Percentiles rank a stretch among this genome's conserved stretches.
Evolutionary conservation across 2,888 invertebrate species (phyloP).

Genomic region (Chymomyza amoena): DNA sequence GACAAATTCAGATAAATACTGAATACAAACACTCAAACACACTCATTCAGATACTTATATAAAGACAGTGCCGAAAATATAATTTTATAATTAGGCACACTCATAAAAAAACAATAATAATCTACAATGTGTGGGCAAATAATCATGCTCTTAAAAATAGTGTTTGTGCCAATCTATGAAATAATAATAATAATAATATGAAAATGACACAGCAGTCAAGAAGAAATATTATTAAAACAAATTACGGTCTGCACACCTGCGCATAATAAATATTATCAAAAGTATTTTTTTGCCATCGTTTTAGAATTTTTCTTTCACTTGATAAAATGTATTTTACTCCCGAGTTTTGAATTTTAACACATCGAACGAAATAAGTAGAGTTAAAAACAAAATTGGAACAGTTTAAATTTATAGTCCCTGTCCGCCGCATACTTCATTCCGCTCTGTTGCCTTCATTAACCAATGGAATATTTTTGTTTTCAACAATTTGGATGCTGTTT

Average conservation of each 20-base stretch:
- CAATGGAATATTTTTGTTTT: slow-evolving; percentile 24
- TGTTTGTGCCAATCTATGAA: neutral
- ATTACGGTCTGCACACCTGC: too few species aligned
- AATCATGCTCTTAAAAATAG: neutral
- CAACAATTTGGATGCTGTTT: slow-evolving; percentile 39
- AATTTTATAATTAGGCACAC: neutral
- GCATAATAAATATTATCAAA: too few species aligned
- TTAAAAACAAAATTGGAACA: neutral
- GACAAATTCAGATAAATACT: slow-evolving; percentile 27
- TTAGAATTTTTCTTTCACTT: neutral
- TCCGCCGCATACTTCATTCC: too few species aligned
- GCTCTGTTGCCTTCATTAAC: too few species aligned
- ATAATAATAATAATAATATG: too few species aligned
- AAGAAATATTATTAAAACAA: too few species aligned
- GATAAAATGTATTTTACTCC: neutral
- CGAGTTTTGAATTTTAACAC: neutral
- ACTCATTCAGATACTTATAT: neutral
- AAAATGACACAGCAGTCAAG: too few species aligned
- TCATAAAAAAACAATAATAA: neutral
- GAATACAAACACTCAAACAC: neutral
- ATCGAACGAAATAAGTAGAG: neutral
- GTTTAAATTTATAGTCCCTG: neutral
- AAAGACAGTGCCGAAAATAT: neutral
- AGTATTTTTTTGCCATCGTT: too few species aligned
- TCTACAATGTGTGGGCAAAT: neutral